Evolutionary conservation across 1,140 invertebrate species (phyloP).

Genomic region (Ephestia elutella): DNA sequence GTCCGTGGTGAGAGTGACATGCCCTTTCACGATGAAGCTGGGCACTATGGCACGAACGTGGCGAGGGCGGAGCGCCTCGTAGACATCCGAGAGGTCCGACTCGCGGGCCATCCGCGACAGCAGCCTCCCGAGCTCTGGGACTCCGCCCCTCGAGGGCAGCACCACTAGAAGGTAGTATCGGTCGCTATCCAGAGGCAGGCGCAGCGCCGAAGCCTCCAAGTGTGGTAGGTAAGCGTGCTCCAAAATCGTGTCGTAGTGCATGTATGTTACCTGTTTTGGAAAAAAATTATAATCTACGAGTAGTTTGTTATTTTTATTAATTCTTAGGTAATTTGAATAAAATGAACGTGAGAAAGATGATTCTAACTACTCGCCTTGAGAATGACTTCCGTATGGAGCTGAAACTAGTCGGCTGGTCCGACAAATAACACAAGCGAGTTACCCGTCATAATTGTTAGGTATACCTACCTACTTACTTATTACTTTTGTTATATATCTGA

Average conservation of each 20-base stretch:
- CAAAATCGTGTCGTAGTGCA: slow-evolving; percentile 83
- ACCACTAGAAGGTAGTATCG: slow-evolving; percentile 79
- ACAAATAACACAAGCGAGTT: no score
- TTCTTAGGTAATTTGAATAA: no score
- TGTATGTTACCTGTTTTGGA: slow-evolving; percentile 74
- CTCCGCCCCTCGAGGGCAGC: slow-evolving; percentile 72
- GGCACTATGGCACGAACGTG: slow-evolving; percentile 84
- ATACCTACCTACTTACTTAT: no score
- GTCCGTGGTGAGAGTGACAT: slow-evolving; percentile 83
- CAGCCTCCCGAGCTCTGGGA: slow-evolving; percentile 54
- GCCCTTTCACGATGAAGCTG: slow-evolving; percentile 84
- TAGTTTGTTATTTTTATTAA: no score
- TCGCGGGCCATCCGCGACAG: slow-evolving; percentile 61
- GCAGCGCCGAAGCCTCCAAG: slow-evolving; percentile 80
- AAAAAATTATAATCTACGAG: not conserved
- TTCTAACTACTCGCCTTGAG: no score
- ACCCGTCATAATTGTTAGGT: no score
- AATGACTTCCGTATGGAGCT: no score
- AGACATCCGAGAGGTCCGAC: slow-evolving; percentile 78
- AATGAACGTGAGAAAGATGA: no score
- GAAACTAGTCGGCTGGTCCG: no score
- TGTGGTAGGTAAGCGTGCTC: slow-evolving; percentile 84
- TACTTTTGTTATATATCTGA: no score
- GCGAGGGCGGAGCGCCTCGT: slow-evolving; percentile 78
- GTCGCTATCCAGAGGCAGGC: slow-evolving; percentile 82